Conservation (phyloP, 2,797 vertebrate genomes). For the Emys orbicularis region DNA sequence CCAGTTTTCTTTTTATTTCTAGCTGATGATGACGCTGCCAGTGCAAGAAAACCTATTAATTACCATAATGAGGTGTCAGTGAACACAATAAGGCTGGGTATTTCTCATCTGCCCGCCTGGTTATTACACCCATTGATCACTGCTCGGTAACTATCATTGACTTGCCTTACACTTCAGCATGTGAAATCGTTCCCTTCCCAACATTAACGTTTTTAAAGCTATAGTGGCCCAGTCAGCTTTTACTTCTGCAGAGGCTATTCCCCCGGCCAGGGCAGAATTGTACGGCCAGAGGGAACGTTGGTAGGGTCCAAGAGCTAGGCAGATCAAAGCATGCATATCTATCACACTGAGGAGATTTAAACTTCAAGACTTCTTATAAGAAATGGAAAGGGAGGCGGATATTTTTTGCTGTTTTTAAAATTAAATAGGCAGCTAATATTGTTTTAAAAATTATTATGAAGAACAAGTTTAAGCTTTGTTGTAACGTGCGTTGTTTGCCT, state of each 20-base stretch:
- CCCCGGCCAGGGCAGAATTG: rapidly evolving
- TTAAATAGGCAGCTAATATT: no score
- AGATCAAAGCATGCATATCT: no score
- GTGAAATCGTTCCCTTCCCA: neutral
- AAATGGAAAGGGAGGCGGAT: no score
- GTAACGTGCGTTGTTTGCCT: no score
- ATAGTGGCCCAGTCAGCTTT: neutral
- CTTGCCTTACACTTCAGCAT: neutral
- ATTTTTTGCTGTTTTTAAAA: no score
- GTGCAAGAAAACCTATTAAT: constrained; percentile 2
- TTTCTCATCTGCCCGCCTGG: neutral
- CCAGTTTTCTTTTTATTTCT: constrained; percentile 88
- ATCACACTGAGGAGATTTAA: no score
- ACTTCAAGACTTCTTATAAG: no score
- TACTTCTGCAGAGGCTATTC: neutral
- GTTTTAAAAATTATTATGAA: no score
- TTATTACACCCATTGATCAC: rapidly evolving
- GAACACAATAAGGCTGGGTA: neutral
- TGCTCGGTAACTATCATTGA: rapidly evolving
- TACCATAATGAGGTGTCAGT: neutral
- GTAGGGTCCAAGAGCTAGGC: no score
- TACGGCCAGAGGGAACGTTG: neutral
- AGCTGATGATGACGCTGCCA: constrained; percentile 87
- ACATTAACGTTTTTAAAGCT: neutral
- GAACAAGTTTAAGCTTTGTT: no score